These are phyloP conservation scores for Mamestra brassicae DNA, from an alignment of 2,888 invertebrate species.

Conservation along the genomic window DNA sequence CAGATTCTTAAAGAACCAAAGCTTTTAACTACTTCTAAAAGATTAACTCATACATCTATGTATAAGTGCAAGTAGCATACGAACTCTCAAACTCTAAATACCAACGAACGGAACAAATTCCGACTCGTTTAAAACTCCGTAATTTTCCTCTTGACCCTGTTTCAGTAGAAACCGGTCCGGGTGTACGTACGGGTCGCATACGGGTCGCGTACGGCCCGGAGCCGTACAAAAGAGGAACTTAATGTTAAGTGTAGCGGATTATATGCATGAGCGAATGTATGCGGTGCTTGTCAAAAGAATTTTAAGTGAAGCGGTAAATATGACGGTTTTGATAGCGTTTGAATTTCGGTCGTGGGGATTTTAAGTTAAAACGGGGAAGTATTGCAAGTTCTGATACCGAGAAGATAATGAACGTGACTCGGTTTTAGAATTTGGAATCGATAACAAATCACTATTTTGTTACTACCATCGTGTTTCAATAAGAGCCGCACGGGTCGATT, in stretches of 20 bases:
- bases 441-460: background rate
- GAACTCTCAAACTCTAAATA: conserved; percentile 33
- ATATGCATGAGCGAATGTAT: conserved; percentile 45
- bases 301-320: conserved; percentile 34
- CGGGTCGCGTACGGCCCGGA: conserved; percentile 6
- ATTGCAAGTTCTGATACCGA: too few relatives aligned
- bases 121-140: conserved; percentile 47
- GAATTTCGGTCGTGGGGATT: conserved; percentile 12
- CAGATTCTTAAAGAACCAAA: background rate
- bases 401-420: background rate
- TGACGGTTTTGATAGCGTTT: conserved; percentile 19
- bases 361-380: background rate
- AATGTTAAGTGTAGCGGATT: conserved; percentile 59
- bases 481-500: too few relatives aligned
- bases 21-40: background rate
- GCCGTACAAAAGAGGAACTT: conserved; percentile 50
- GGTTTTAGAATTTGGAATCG: background rate
- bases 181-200: conserved; percentile 23
- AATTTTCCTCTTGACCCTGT: conserved; percentile 61
- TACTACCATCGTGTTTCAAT: too few relatives aligned
- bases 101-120: conserved; percentile 23
- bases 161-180: conserved; percentile 30
- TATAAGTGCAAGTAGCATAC: conserved; percentile 1
- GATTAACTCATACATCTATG: background rate
- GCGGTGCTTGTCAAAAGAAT: conserved; percentile 57